Evolutionary conservation across 2,888 invertebrate genomes (phyloP).

Genomic region (Parnassius smintheus): DNA sequence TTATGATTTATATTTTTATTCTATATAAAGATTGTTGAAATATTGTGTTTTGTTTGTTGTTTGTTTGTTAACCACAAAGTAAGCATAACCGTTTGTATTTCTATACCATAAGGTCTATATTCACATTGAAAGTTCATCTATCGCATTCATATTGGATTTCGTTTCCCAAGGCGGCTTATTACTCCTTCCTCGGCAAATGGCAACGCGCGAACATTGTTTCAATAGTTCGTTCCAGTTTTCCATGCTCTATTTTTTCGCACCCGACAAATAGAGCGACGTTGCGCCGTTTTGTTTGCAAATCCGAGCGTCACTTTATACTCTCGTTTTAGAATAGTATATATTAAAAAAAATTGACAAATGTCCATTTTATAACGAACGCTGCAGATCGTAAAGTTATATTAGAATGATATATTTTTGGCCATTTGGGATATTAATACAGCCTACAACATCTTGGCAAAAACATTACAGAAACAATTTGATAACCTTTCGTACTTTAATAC

Average conservation of each 20-base stretch:
- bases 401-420: too few relatives aligned
- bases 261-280: background rate
- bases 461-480: too few relatives aligned
- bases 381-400: too few relatives aligned
- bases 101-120: too few relatives aligned
- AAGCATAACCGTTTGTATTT: background rate
- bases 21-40: too few relatives aligned
- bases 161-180: background rate
- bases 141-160: slow-evolving; percentile 1
- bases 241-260: slow-evolving; percentile 11
- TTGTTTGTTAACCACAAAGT: background rate
- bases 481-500: too few relatives aligned
- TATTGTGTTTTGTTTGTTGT: too few relatives aligned
- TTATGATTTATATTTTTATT: too few relatives aligned
- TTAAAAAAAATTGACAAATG: slow-evolving; percentile 2
- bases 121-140: background rate
- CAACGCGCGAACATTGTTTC: slow-evolving; percentile 8
- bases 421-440: too few relatives aligned
- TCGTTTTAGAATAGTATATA: slow-evolving; percentile 10
- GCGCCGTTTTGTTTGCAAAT: slow-evolving; percentile 11
- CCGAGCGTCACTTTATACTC: slow-evolving; percentile 14
- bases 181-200: background rate
- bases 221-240: slow-evolving; percentile 22
- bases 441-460: too few relatives aligned
- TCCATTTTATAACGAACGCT: too few relatives aligned